Evolutionary conservation across 2,888 invertebrate genomes (phyloP), one percentile per base, ranked within the genome.

Genomic region (Ectropis crepuscularia): DNA sequence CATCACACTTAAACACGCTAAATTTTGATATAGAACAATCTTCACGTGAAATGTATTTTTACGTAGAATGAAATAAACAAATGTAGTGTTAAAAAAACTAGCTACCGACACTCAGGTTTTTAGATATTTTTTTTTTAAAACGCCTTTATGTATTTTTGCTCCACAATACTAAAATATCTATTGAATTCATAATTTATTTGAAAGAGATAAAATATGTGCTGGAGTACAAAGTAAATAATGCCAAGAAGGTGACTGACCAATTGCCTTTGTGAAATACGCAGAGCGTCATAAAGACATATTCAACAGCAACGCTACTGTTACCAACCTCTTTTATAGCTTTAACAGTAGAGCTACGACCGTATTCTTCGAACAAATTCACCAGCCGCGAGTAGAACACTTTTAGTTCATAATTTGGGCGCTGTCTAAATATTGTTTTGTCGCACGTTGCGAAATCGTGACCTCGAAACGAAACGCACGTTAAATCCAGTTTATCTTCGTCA

Each of bases 401-500:
- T 42, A 51, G 41, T 51, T 51, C 16, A 10, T 5, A 5, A 0
- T 6, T 41, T 51, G 16, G n/a, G 16, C 41, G 28, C 41, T 28
- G 1, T 42, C 6, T 6, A 51, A 10, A n/a, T 7, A 11, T 38
- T 41, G 39, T 1, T 50, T 39, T 12, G 5, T 28, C 0, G 41
- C 10, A 55, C 43, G 60, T 49, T 38, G 39, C 51, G 57, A 45
- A 61, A 68, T 67, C 68, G 68, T 69, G 73, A 66, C 75, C 71
- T 72, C 61, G 67, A 69, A 65, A 48, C 67, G 57, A 57, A 53
- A 57, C 54, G 70, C 53, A 38, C 59, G 58, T 47, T 51, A 50
- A 54, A 39, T 51, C 38, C 42, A 68, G 72, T 74, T 71, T 63
- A 67, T 67, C 65, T 61, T 64, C 68, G 66, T 69, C 63, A 71